Base-by-base conservation (phyloP, 2,888 invertebrate species). In the Thecocarcelia acutangulata region DNA sequence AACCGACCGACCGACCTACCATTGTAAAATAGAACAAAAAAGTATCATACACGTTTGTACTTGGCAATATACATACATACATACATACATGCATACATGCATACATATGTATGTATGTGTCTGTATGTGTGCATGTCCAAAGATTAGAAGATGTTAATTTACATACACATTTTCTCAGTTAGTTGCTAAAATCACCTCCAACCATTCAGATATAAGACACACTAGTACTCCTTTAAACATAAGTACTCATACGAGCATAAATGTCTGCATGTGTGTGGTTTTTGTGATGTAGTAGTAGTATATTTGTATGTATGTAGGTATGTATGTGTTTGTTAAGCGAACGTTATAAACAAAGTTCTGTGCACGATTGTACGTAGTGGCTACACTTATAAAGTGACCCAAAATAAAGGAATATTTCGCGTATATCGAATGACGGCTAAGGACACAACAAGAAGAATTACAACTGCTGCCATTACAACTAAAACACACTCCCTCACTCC, bases 91-190 rank as follows among this genome's bases (percentile, higher is more conserved):
- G 24, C 5, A 24, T 24, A 5, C 5, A 5, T 24, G 24, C 5
- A 24, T 24, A 24, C 2, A 24, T 24, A 24, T 5, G 5, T 24
- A 5, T 24, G 24, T 24, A 5, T 24, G 24, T 24, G 24, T 24
- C 3, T 24, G 2, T 24, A 24, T 24, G 5, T 3, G 5, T 24
- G 5, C 24, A 24, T 24, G 24, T 24, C 52, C 59, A 58, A 82
- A 77, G 77, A 76, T 66, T 73, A 58, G 63, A 56, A 82, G 74
- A 82, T 64, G 17, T 54, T 74, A 76, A 82, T 82, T 82, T 78
- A 78, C 73, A 82, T 59, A 78, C 64, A 82, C 42, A 77, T 56
- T 77, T 58, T 44, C 58, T 21, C 46, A 56, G 48, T 46, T 68
- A 80, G 61, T 72, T 76, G 40, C 66, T 81, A 66, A 61, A 75